Conservation (phyloP, 2,113 vertebrate species). For the Chionodraco myersi region DNA sequence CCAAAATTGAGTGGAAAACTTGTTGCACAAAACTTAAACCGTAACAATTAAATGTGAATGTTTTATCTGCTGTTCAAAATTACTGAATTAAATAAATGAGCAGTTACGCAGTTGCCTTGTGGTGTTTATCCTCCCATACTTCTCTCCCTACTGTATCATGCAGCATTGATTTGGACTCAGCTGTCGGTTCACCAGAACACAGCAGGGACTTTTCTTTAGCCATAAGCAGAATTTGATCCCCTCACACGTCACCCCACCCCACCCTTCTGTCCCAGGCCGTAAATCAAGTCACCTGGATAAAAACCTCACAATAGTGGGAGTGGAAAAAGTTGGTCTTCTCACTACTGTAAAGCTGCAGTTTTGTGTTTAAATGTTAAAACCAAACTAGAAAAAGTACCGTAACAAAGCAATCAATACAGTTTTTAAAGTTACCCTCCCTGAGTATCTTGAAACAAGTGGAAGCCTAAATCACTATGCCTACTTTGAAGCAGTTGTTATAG, state of each 20-base stretch:
- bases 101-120: not conserved
- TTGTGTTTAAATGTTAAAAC: not conserved
- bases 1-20: not conserved
- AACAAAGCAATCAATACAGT: too few species aligned
- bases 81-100: constrained; percentile 9
- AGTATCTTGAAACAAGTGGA: too few species aligned
- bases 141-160: constrained; percentile 25
- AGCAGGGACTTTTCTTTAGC: constrained; percentile 53
- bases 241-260: not conserved
- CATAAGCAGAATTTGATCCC: constrained; percentile 66
- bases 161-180: constrained; percentile 72
- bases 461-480: too few species aligned
- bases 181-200: constrained; percentile 44
- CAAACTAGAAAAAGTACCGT: too few species aligned
- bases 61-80: not conserved
- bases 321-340: not conserved
- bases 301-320: not conserved
- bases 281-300: constrained; percentile 34
- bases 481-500: too few species aligned
- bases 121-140: not conserved
- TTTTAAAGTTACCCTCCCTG: not conserved
- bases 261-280: constrained; percentile 17
- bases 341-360: not conserved
- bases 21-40: not conserved
- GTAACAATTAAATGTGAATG: not conserved